Evolutionary conservation across 2,888 invertebrate genomes (phyloP), one percentile per base, ranked within the genome.

Genomic region (Crepidodera aurea): DNA sequence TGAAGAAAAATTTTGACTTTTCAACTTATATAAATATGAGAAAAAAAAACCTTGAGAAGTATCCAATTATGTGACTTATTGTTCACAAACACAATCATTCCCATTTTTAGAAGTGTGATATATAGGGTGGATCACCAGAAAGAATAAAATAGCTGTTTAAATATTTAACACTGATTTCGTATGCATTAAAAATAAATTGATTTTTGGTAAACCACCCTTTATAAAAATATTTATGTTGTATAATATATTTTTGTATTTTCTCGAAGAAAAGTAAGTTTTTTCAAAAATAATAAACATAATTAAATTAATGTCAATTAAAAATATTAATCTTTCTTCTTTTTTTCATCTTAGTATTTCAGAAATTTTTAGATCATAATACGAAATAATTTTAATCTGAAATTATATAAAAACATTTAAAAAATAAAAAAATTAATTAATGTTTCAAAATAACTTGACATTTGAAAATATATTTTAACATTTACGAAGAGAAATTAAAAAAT

Each of bases 41-140:
- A 63, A 62, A 69, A 68, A 51, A 68, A 63, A 62, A 69, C 69
- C 67, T 64, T 64, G 62, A 62, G 46, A 65, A 64, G 42, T 67
- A 71, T 70, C 70, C 70, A 54, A 62, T n/a, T n/a, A 71, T 69
- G 72, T 73, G 73, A 73, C 71, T 71, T 71, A 70, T 66, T 53
- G 68, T 71, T 71, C 70, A 73, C 72, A 73, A 73, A 70, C 70
- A 73, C 72, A 73, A 73, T 72, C 71, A 73, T 68, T 65, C 67
- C 68, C 37, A 54, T 57, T 66, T 67, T 22, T 60, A 48, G 16
- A 46, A 44, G n/a, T 44, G 19, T 55, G 51, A 51, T 51, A 44
- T 51, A 25, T 15, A 44, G 12, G 22, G 15, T 46, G 19, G 29
- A 12, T 16, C 39, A 55, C 15, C 55, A 25, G 50, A 54, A 60